A percentile compares a stretch with the other conserved stretches of the same genome.
Evolutionary conservation across 2,888 invertebrate genomes (phyloP).

Genomic region (Galeruca laticollis): DNA sequence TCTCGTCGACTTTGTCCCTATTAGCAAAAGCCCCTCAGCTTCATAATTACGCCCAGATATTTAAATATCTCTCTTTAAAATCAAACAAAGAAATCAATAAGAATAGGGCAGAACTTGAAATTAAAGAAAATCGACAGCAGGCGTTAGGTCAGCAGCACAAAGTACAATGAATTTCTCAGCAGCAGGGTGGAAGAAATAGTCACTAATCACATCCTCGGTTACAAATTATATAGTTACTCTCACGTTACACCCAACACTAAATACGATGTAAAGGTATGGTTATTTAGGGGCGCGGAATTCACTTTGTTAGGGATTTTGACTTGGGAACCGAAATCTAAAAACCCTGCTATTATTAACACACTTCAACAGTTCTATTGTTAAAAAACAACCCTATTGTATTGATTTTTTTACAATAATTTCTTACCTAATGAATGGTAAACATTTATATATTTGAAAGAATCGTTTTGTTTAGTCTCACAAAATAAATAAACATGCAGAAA

Average conservation of each 20-base stretch:
- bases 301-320: conserved; percentile 47
- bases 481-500: background rate
- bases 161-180: conserved; percentile 46
- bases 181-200: conserved; percentile 48
- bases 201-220: conserved; percentile 52
- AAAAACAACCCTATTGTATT: conserved; percentile 39
- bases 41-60: conserved; percentile 55
- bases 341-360: conserved; percentile 49
- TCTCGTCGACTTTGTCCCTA: background rate
- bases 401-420: conserved; percentile 39
- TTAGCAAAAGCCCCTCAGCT: conserved; percentile 8
- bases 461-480: background rate
- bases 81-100: conserved; percentile 58
- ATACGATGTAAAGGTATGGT: conserved; percentile 47
- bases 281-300: conserved; percentile 62
- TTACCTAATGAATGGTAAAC: conserved; percentile 29
- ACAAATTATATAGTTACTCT: conserved; percentile 51
- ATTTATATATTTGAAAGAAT: background rate
- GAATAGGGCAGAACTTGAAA: conserved; percentile 55
- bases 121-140: conserved; percentile 58
- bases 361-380: conserved; percentile 44
- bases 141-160: conserved; percentile 47
- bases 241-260: conserved; percentile 47
- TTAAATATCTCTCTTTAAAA: conserved; percentile 59
- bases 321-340: conserved; percentile 47